Conservation (phyloP, 2,888 invertebrate genomes). For the Drosophila gaucha region DNA sequence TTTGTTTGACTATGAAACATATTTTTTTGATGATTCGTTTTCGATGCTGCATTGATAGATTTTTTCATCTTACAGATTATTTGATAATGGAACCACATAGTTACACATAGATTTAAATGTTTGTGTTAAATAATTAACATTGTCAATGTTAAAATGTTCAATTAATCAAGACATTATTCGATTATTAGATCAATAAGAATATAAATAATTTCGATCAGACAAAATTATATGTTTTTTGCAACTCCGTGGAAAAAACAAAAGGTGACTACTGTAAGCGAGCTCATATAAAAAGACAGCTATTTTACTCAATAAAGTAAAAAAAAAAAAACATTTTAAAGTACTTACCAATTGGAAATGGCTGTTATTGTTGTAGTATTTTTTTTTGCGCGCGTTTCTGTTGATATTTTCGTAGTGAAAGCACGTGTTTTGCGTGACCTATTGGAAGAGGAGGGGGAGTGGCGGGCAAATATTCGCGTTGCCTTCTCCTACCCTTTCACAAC, state of each 20-base stretch:
- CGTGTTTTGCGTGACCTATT: slow-evolving; percentile 55
- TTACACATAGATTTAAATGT: background rate
- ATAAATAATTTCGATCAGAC: too few relatives aligned
- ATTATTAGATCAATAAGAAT: background rate
- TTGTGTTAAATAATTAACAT: background rate
- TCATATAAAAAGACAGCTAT: slow-evolving; percentile 20
- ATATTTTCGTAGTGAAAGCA: slow-evolving; percentile 53
- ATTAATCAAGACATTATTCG: too few relatives aligned
- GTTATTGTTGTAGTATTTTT: slow-evolving; percentile 37
- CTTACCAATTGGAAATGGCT: slow-evolving; percentile 61
- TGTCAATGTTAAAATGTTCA: background rate
- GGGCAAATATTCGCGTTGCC: slow-evolving; percentile 10
- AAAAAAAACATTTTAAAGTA: slow-evolving; percentile 37
- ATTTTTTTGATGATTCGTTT: background rate
- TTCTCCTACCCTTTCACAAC: slow-evolving; percentile 17
- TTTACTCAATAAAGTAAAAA: slow-evolving; percentile 31
- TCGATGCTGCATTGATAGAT: background rate
- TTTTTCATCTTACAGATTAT: too few relatives aligned
- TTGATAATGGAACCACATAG: too few relatives aligned
- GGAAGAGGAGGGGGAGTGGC: background rate
- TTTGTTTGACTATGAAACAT: background rate
- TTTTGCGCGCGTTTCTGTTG: slow-evolving; percentile 34
- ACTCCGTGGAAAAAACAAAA: background rate
- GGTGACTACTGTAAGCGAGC: slow-evolving; percentile 42
- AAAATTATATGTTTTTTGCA: background rate